These are phyloP conservation scores for Gastrophysa polygoni DNA, from an alignment of 2,888 invertebrate genomes.

Conservation along the genomic window DNA sequence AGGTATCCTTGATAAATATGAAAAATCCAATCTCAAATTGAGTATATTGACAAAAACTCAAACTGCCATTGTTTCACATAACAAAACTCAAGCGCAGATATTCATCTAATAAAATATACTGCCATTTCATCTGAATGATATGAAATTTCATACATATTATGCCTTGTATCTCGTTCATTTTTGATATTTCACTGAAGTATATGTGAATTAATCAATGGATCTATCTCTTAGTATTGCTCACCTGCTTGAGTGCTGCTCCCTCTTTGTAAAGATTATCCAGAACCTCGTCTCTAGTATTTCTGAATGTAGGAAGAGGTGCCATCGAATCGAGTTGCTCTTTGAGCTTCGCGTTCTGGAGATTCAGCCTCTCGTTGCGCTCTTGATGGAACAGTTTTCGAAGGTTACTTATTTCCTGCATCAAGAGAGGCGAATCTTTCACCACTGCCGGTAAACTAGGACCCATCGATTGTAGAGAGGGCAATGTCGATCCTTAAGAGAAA, in stretches of 20 bases:
- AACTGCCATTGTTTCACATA: no score
- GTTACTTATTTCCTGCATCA: conserved; percentile 65
- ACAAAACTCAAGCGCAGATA: no score
- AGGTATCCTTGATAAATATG: no score
- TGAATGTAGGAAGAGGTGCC: conserved; percentile 62
- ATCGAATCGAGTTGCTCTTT: conserved; percentile 63
- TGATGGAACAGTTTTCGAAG: conserved; percentile 64
- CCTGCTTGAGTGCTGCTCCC: conserved; percentile 61
- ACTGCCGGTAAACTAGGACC: conserved; percentile 56
- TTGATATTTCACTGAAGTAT: no score
- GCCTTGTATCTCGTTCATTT: no score
- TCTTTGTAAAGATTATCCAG: conserved; percentile 63
- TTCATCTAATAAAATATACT: no score
- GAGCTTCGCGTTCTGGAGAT: conserved; percentile 62
- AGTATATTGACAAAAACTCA: no score
- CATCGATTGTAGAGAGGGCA: conserved; percentile 50
- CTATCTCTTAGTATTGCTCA: conserved; percentile 28
- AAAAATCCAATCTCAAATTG: no score
- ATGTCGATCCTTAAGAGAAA: conserved; percentile 44
- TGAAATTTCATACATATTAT: no score
- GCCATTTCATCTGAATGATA: no score
- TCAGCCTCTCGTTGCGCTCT: conserved; percentile 64
- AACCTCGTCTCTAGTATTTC: conserved; percentile 57
- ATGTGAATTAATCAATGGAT: no score
- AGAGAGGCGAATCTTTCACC: conserved; percentile 58